Evolutionary conservation across 2,888 invertebrate genomes (phyloP), one percentile per base, ranked within the genome.

Genomic region (Drosophila limbata): DNA sequence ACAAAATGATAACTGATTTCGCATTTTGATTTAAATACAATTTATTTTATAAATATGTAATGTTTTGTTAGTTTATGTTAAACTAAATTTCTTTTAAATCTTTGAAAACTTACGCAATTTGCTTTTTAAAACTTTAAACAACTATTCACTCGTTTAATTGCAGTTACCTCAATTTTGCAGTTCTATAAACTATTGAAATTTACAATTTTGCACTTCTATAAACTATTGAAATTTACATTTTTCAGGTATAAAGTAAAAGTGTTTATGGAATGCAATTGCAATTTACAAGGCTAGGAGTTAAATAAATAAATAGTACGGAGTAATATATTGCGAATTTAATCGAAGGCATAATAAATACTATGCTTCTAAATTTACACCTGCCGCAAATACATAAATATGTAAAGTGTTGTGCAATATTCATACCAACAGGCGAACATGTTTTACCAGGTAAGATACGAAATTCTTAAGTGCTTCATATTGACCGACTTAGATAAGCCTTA

Each of bases 401-500:
- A 1, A 13, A n/a, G 4, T 33, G 35, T 50, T 35, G 19, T 13
- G 21, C 28, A 47, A 47, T 13, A 25, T 21, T 11, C n/a, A 44
- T 15, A 45, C 15, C 33, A 50, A 33, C 4, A 17, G n/a, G 10
- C 42, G 5, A n/a, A 42, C 31, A 19, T 19, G 4, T 17, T 44
- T 13, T n/a, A 44, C 44, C 44, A 44, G 11, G 21, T 44, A 3
- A 31, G 45, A 55, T 65, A 68, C 62, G 53, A 55, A 65, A 51
- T 69, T 73, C 69, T 56, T 71, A 77, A 60, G 61, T 52, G 13
- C 61, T 53, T 73, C 35, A 37, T 61, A 63, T 50, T 77, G 77
- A 72, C 85, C 80, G 71, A 74, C 69, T 60, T 77, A 88, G 83
- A 88, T 88, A 82, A 77, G 73, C 57, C 5, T 44, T 48, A 57